These are phyloP conservation scores for Aphaenogaster ashmeadi DNA, from an alignment of 1,140 invertebrate species.

Conservation along the genomic window DNA sequence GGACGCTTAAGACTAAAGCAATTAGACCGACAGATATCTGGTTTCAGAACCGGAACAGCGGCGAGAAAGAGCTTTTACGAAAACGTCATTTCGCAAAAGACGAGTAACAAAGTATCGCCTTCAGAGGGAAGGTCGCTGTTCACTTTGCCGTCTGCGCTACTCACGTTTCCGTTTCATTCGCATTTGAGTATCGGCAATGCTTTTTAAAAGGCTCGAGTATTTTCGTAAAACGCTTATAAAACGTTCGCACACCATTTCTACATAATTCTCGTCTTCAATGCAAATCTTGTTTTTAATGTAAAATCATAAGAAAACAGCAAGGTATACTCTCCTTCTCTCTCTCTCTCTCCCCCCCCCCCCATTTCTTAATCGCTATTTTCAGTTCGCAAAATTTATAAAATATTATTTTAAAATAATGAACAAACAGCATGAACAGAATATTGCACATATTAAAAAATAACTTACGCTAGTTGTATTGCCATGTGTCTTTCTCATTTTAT, in stretches of 20 bases:
- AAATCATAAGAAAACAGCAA: neutral
- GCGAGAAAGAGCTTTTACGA: conserved; percentile 66
- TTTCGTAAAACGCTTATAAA: conserved; percentile 45
- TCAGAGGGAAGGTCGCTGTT: conserved; percentile 60
- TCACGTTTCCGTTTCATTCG: conserved; percentile 42
- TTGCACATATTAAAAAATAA: conserved; percentile 8
- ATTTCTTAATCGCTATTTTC: neutral
- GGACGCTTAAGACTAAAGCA: conserved; percentile 68
- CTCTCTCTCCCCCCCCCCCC: neutral
- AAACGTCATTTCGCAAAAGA: conserved; percentile 70
- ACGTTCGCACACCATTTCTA: conserved; percentile 11
- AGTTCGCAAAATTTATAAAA: conserved; percentile 11
- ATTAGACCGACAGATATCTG: conserved; percentile 77
- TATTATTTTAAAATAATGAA: neutral
- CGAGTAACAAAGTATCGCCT: conserved; percentile 70
- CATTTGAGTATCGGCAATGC: conserved; percentile 9
- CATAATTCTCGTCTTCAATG: neutral
- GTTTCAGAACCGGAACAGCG: conserved; percentile 65
- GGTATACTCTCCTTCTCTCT: neutral
- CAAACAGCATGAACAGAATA: neutral
- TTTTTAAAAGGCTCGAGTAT: conserved; percentile 39
- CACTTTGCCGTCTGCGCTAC: conserved; percentile 21
- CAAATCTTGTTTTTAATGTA: neutral
- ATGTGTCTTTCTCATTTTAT: neutral
- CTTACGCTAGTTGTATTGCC: neutral